Conservation (phyloP, 1,140 invertebrate species). For the Armadillidium nasatum region DNA sequence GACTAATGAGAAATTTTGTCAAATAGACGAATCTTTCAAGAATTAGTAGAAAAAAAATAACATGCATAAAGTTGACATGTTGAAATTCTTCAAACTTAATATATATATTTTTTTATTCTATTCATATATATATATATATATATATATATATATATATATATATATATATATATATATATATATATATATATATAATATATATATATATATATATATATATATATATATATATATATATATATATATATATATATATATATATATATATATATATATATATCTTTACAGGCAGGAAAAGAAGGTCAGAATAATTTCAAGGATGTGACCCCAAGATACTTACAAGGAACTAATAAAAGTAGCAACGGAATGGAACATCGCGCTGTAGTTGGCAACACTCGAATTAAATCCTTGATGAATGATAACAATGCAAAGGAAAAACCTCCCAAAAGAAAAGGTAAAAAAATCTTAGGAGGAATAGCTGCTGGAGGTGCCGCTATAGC, state of each 20-base stretch:
- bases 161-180: neutral
- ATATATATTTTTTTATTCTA: neutral
- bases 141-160: constrained; percentile 10
- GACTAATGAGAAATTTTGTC: too few relatives aligned
- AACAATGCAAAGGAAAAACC: neutral
- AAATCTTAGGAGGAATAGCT: neutral
- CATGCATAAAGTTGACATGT: too few relatives aligned
- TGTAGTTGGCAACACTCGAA: neutral
- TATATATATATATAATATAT: too few relatives aligned
- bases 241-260: neutral
- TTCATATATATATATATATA: neutral
- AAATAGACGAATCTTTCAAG: too few relatives aligned
- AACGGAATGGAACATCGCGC: neutral
- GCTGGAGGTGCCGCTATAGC: neutral
- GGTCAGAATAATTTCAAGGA: neutral
- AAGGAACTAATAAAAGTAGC: neutral
- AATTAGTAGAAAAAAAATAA: too few relatives aligned
- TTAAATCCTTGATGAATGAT: neutral
- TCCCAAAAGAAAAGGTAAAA: neutral
- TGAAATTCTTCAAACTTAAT: too few relatives aligned
- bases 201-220: neutral
- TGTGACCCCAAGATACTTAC: neutral
- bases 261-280: constrained; percentile 13
- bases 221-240: neutral
- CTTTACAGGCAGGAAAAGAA: neutral